Conservation (phyloP, 2,797 vertebrate genomes). For the Menidia menidia region DNA sequence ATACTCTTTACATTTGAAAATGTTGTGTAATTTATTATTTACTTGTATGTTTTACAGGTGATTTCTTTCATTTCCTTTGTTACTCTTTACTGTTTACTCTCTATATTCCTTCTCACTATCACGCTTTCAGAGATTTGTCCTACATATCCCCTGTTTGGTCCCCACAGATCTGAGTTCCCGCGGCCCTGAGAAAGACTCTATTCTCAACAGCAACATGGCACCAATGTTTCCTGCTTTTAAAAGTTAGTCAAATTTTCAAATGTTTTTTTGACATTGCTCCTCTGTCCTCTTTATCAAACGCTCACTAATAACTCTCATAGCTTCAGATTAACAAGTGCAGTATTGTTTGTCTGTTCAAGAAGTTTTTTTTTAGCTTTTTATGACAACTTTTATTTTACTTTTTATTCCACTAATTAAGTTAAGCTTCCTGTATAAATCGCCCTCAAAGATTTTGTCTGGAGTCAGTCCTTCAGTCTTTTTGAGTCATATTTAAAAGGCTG, state of each 20-base stretch:
- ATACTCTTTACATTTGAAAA: too few species aligned
- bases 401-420: constrained; percentile 8
- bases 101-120: too few species aligned
- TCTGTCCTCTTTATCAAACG: not conserved
- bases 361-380: too few species aligned
- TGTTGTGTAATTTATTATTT: too few species aligned
- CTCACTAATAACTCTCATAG: too few species aligned
- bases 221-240: constrained; percentile 91
- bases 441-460: constrained; percentile 44
- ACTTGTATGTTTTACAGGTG: too few species aligned
- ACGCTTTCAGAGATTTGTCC: too few species aligned
- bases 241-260: constrained; percentile 79
- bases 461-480: not conserved
- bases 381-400: too few species aligned
- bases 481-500: not conserved
- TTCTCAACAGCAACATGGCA: constrained; percentile 92
- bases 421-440: constrained; percentile 27
- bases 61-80: too few species aligned
- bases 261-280: not conserved
- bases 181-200: constrained; percentile 80
- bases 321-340: too few species aligned
- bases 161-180: constrained; percentile 64
- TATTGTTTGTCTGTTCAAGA: too few species aligned
- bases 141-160: constrained; percentile 4
- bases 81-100: too few species aligned